phyloP scores from a whole-genome alignment of 2,113 vertebrate species.

The Pituophis catenifer region DNA sequence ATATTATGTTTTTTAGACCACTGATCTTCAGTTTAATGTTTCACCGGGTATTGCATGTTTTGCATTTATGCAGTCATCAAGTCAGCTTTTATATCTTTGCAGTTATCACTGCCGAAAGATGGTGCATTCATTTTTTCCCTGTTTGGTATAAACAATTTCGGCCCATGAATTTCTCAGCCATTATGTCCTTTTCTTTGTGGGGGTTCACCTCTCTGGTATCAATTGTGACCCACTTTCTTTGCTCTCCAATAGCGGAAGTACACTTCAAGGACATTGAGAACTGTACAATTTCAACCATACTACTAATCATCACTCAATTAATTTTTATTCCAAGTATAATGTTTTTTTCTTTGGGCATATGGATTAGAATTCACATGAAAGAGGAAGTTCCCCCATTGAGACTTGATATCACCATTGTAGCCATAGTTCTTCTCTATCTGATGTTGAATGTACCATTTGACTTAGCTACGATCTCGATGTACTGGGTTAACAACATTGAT shows the following conservation, averaged over 20 bases:
- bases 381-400: rapidly evolving
- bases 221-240: conserved; percentile 10
- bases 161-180: neutral
- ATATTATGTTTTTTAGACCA: too few species aligned
- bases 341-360: conserved; percentile 4
- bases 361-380: conserved; percentile 24
- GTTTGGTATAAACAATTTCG: neutral
- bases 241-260: neutral
- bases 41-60: rapidly evolving
- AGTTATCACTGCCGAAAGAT: neutral
- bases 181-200: rapidly evolving
- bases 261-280: neutral
- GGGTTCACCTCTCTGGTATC: neutral
- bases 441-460: conserved; percentile 16
- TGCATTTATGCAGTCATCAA: conserved; percentile 20
- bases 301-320: neutral
- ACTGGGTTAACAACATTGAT: neutral
- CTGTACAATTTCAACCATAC: neutral
- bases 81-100: conserved; percentile 8
- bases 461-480: neutral
- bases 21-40: neutral
- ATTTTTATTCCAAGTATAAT: neutral
- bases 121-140: neutral
- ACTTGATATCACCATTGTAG: rapidly evolving
- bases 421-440: neutral